Base-by-base conservation (phyloP, 2,797 vertebrate genomes). In the Aphelocoma californica region DNA sequence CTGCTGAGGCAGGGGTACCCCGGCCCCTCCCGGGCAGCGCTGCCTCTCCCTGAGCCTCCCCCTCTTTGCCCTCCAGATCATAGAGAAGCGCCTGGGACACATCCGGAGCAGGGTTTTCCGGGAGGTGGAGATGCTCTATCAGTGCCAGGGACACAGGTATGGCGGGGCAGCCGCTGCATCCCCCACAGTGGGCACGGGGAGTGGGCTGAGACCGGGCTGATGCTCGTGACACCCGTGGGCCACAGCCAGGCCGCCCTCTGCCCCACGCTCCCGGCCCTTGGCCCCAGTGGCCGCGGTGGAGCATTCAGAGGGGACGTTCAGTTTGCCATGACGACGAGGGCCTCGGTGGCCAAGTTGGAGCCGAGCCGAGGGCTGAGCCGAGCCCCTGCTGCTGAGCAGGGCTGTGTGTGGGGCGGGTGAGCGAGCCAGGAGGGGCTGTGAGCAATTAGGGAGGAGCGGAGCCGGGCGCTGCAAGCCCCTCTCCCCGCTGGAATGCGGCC, bases 121-220 rank as follows among this genome's bases (percentile, higher is more conserved):
- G 45, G 99, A 99, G 97, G 99, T 99, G 95, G 99, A 99, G 98
- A 99, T 99, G 99, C 98, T 99, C 56, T 99, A 99, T 75, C 99
- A 99, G 97, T 99, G 99, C 97, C 99, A 99, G 98, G 99, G 99
- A 56, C 99, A 99, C 97, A 99, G 99, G 99, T 99, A 98, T 2
- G 0, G 4, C 0, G 1, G 28, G 51, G 40, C 70, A 14, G 40
- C 45, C 4, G 0, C 64, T 0, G 25, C 25, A 1, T 7, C 31
- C 29, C 10, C 3, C 4, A 0, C 20, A 1, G 1, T 0, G n/a
- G 57, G 36, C 48, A 19, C 1, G 3, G 48, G 9, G 29, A 24
- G 26, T 0, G 14, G 78, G 70, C 82, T 42, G 70, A 50, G 66
- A 18, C 20, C 4, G 1, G 47, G 72, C 48, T 74, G 65, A 5